A percentile compares a stretch with the other conserved stretches of the same genome.
Conservation (phyloP, 2,797 vertebrate genomes). For the Leucoraja ocellata region DNA sequence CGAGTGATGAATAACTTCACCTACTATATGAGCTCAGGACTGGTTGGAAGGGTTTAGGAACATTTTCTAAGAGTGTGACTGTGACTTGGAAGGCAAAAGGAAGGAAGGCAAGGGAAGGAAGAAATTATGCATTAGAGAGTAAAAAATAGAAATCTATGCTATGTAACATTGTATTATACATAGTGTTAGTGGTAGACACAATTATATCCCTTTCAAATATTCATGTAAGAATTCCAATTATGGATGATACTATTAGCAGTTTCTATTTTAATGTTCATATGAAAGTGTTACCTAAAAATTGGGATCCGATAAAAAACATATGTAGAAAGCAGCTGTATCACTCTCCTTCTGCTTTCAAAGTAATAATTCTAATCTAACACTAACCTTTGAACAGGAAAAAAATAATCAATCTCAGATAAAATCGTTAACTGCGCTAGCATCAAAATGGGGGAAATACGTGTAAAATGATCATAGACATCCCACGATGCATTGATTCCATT, state of each 20-base stretch:
- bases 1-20: not conserved
- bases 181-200: not conserved
- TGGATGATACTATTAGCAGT: not conserved
- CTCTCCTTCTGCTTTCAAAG: too few species aligned
- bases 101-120: not conserved
- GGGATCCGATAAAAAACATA: not conserved
- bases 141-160: not conserved
- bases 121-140: not conserved
- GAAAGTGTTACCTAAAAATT: not conserved
- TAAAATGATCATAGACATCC: too few species aligned
- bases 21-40: not conserved
- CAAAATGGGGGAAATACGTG: too few species aligned
- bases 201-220: not conserved
- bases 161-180: not conserved
- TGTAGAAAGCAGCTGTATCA: not conserved
- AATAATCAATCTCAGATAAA: too few species aligned
- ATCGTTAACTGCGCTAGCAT: too few species aligned
- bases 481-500: too few species aligned
- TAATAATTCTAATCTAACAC: too few species aligned
- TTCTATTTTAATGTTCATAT: not conserved
- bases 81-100: not conserved
- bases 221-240: not conserved
- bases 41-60: not conserved
- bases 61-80: not conserved
- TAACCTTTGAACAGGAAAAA: too few species aligned